Conservation (phyloP, 2,888 invertebrate genomes). For the Clostera curtula region DNA sequence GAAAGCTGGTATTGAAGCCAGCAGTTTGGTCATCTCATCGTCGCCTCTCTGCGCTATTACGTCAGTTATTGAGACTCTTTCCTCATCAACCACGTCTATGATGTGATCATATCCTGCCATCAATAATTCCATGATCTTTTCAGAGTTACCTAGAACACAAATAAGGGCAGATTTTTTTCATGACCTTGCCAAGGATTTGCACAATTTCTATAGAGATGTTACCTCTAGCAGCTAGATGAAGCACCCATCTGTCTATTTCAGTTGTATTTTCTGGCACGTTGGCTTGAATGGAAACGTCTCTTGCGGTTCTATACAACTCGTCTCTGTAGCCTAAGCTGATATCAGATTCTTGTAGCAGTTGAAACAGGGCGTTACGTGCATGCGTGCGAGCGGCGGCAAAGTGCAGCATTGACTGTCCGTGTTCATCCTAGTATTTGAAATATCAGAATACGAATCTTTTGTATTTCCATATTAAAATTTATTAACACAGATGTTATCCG, state of each 20-base stretch:
- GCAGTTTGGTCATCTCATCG: slow-evolving; percentile 78
- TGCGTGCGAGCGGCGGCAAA: slow-evolving; percentile 90
- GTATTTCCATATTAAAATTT: no score
- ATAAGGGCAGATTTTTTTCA: neutral
- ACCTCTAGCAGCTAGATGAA: slow-evolving; percentile 87
- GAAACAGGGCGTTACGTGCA: slow-evolving; percentile 85
- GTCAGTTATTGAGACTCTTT: slow-evolving; percentile 79
- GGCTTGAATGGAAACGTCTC: slow-evolving; percentile 89
- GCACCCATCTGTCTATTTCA: slow-evolving; percentile 87
- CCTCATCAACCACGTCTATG: slow-evolving; percentile 84
- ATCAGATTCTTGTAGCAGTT: slow-evolving; percentile 86
- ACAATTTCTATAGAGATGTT: slow-evolving; percentile 7
- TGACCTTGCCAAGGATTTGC: neutral
- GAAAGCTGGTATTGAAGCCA: slow-evolving; percentile 82
- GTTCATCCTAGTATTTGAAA: slow-evolving; percentile 80
- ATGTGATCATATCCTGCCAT: slow-evolving; percentile 92
- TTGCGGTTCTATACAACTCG: slow-evolving; percentile 88
- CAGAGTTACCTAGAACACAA: slow-evolving; percentile 45
- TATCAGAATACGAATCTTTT: no score
- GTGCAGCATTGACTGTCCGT: slow-evolving; percentile 92
- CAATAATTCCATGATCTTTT: slow-evolving; percentile 76
- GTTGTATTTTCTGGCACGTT: slow-evolving; percentile 85
- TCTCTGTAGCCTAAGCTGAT: slow-evolving; percentile 88
- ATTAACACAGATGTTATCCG: no score
- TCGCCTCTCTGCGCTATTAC: slow-evolving; percentile 81